These are phyloP conservation scores for Dufourea novaeangliae DNA, from an alignment of 1,140 invertebrate species.

Conservation along the genomic window DNA sequence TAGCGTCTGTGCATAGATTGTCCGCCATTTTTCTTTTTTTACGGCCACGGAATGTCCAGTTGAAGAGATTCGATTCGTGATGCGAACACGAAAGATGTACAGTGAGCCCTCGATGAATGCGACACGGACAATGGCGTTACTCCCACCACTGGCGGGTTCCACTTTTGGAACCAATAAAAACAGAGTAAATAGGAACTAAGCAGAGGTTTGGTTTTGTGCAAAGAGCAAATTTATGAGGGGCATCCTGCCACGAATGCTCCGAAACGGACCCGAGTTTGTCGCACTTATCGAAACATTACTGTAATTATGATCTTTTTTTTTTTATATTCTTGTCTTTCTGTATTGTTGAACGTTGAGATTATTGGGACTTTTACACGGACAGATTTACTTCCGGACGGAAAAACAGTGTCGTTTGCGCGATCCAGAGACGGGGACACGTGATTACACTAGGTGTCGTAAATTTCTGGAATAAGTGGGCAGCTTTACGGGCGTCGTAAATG, in stretches of 20 bases:
- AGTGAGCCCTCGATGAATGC: not conserved
- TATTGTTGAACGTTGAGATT: not conserved
- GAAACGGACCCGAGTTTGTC: too few relatives aligned
- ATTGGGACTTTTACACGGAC: not conserved
- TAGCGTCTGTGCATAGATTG: too few relatives aligned
- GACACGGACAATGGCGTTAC: too few relatives aligned
- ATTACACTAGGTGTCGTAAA: not conserved
- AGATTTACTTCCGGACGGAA: not conserved
- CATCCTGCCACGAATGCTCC: too few relatives aligned
- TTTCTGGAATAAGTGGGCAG: slow-evolving; percentile 6
- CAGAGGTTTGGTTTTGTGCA: too few relatives aligned
- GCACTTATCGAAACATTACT: too few relatives aligned
- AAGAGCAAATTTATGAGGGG: too few relatives aligned
- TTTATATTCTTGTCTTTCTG: not conserved
- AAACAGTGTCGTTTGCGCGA: not conserved
- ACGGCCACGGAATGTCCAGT: too few relatives aligned
- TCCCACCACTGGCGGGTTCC: too few relatives aligned
- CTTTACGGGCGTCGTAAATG: not conserved
- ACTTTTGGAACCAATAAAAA: too few relatives aligned
- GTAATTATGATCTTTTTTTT: too few relatives aligned
- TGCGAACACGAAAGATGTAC: not conserved
- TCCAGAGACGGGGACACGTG: not conserved
- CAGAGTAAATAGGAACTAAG: too few relatives aligned
- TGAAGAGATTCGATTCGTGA: not conserved
- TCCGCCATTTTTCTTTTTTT: not conserved